phyloP scores from a whole-genome alignment of 2,113 vertebrate species.

The Ceuthmochares aereus region DNA sequence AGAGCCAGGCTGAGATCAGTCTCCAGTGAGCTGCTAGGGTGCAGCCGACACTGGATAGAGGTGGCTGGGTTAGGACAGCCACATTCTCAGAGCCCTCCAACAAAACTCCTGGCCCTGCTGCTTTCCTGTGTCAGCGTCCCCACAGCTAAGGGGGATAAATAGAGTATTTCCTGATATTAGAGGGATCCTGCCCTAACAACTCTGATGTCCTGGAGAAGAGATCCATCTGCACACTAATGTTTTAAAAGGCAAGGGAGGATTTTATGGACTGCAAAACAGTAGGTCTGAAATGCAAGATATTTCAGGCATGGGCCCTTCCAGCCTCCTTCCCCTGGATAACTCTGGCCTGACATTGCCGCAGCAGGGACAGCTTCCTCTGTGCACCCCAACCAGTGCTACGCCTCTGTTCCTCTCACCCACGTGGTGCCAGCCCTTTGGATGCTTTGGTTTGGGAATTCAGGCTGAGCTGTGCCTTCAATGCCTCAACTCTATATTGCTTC shows the following conservation, averaged over 20 bases:
- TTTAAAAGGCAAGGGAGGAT: not conserved
- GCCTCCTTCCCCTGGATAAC: not conserved
- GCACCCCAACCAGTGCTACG: not conserved
- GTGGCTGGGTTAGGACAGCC: not conserved
- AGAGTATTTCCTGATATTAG: not conserved
- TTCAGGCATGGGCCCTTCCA: not conserved
- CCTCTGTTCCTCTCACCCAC: not conserved
- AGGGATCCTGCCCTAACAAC: not conserved
- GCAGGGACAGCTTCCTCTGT: accelerated
- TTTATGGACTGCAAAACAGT: not conserved
- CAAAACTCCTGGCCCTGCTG: not conserved
- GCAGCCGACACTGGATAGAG: accelerated
- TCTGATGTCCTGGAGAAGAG: not conserved
- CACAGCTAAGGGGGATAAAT: not conserved
- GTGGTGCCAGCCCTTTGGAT: not conserved
- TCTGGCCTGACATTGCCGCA: not conserved
- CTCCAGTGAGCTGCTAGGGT: not conserved
- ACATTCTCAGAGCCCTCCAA: not conserved
- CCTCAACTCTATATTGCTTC: not conserved
- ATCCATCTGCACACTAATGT: not conserved
- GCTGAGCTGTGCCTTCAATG: not conserved
- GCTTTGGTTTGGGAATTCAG: not conserved
- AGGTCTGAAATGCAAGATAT: not conserved
- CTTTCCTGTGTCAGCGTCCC: not conserved
- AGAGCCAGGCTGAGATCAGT: not conserved